Percentiles rank a stretch among this genome's conserved stretches.
phyloP scores from a whole-genome alignment of 1,140 invertebrate genomes.

The Sarcophaga peregrina region DNA sequence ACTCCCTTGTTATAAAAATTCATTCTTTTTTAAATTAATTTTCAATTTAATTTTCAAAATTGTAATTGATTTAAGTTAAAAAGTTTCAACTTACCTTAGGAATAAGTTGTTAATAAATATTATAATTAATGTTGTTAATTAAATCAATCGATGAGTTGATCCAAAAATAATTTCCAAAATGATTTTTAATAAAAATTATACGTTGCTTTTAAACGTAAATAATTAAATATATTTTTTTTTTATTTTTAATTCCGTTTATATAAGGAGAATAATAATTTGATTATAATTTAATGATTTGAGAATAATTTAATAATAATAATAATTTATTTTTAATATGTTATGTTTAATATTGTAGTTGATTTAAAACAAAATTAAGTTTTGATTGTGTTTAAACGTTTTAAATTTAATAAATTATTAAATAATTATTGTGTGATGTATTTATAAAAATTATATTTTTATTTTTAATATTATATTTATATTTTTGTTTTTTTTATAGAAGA shows the following conservation, averaged over 20 bases:
- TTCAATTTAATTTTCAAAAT: not conserved
- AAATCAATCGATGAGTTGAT: too few species aligned
- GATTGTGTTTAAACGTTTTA: not conserved
- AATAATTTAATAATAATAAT: not conserved
- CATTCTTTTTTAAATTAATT: constrained; percentile 5
- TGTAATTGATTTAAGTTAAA: not conserved
- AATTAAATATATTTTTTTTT: too few species aligned
- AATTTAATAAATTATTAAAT: constrained; percentile 11
- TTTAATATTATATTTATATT: constrained; percentile 9
- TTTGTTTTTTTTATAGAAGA: not conserved
- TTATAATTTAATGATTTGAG: not conserved
- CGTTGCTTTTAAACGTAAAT: not conserved
- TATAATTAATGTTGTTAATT: too few species aligned
- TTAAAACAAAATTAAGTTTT: too few species aligned
- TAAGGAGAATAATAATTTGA: not conserved
- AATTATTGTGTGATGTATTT: not conserved
- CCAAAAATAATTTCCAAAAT: not conserved
- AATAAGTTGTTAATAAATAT: too few species aligned
- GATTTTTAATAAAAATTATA: not conserved
- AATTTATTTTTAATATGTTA: too few species aligned
- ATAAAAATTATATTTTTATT: not conserved
- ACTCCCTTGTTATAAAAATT: not conserved
- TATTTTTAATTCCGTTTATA: not conserved
- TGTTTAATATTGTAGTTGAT: too few species aligned
- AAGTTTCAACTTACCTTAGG: not conserved